These are phyloP conservation scores for Ahaetulla prasina DNA, from an alignment of 2,113 vertebrate species.

Conservation along the genomic window DNA sequence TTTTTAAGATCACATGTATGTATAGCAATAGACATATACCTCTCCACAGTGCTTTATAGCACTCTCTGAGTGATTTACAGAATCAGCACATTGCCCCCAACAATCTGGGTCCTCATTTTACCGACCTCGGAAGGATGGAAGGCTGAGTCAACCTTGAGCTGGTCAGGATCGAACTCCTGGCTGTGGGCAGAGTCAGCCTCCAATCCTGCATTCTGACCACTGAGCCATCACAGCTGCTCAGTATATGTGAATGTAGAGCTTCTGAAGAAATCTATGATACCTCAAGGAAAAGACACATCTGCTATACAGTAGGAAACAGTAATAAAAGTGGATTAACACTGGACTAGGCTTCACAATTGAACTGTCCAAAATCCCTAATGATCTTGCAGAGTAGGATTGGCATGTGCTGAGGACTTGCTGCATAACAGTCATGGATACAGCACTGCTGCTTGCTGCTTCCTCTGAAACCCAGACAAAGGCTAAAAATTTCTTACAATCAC, in stretches of 20 bases:
- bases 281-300: background rate
- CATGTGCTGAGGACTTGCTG: background rate
- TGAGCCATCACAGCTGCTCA: background rate
- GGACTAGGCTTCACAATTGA: background rate
- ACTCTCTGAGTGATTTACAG: background rate
- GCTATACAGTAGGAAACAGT: background rate
- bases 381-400: background rate
- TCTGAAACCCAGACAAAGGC: no score
- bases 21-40: background rate
- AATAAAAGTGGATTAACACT: background rate
- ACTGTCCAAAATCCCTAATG: background rate
- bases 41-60: background rate
- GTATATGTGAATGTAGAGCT: background rate
- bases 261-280: background rate
- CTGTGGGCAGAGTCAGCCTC: background rate
- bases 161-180: background rate
- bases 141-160: background rate
- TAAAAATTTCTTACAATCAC: accelerated
- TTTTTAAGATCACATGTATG: background rate
- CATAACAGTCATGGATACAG: background rate
- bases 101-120: background rate
- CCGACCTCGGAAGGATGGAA: background rate
- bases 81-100: background rate
- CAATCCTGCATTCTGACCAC: background rate
- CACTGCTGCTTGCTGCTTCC: background rate